These are phyloP conservation scores for Caenorhabditis tropicalis DNA, from an alignment of 1,140 invertebrate genomes.

Conservation along the genomic window DNA sequence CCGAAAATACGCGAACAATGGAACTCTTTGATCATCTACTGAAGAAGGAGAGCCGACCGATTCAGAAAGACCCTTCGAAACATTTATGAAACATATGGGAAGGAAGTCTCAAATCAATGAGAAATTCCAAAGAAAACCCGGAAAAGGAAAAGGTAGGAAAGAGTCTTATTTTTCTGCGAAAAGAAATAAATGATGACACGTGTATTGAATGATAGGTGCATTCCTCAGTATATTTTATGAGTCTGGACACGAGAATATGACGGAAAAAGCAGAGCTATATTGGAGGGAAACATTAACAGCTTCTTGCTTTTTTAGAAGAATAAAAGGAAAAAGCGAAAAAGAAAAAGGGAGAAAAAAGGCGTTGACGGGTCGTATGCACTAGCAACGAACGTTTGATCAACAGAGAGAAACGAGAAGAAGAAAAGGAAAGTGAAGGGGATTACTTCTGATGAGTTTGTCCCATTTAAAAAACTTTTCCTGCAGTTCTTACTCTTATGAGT, in stretches of 20 bases:
- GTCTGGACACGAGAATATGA: not conserved
- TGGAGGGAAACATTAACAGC: slow-evolving; percentile 4
- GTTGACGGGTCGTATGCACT: not conserved
- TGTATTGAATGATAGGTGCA: not conserved
- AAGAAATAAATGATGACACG: not conserved
- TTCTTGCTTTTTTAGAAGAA: not conserved
- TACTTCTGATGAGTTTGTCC: slow-evolving; percentile 7
- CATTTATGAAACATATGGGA: not conserved
- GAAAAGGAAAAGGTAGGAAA: too few species aligned
- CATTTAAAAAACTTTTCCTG: not conserved
- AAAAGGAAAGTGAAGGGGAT: not conserved
- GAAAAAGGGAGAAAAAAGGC: not conserved
- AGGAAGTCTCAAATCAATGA: not conserved
- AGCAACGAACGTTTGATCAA: slow-evolving; percentile 31
- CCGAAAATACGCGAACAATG: slow-evolving; percentile 30
- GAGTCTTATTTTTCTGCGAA: not conserved
- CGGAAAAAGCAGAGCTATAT: not conserved
- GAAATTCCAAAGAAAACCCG: not conserved
- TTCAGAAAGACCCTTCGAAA: too few species aligned
- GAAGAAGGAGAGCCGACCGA: not conserved
- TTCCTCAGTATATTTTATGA: not conserved
- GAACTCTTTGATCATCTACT: not conserved
- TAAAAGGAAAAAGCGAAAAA: not conserved
- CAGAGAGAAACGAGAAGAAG: not conserved
- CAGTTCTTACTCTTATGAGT: too few species aligned